Base-by-base conservation (phyloP, 2,113 vertebrate genomes). In the Upupa epops region DNA sequence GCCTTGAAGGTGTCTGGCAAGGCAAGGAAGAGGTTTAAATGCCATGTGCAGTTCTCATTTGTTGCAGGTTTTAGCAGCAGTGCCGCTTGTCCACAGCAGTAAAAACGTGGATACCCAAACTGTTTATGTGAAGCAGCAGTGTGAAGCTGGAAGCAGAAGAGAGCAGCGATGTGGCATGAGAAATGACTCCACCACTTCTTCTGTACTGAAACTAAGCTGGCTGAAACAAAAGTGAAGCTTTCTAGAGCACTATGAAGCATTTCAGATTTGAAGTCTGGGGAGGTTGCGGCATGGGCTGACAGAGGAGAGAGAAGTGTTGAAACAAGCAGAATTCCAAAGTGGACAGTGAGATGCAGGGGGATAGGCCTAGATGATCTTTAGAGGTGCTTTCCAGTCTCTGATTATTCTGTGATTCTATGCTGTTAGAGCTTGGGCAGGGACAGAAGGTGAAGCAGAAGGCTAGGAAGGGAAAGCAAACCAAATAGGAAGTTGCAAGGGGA, bases 1-100 rank as follows among this genome's bases (percentile, higher is more conserved):
- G 64, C 59, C 88, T 70, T 83, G 72, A 59, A 55, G 60, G 32
- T 52, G 95, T 52, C 85, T 91, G 88, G 37, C 88, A 82, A 74
- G 42, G 14, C 21, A 73, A 29, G 32, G 60, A 70, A 74, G 36
- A 21, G 5, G 9, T 72, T 72, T 60, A 52, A 65, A 37, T 82
- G 54, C 46, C 46, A 31, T 4, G 7, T 74, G n/a, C 9, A 32
- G 13, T 31, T 81, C 60, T 64, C 21, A 13, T 56, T 40, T 75
- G 13, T 26, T 54, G 52, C 55, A 80, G 20, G 11, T 54, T 90
- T 79, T 42, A 83, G 34, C 54, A 82, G 63, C 32, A 55, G 2
- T 48, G 59, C 55, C 83, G 40, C 51, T 92, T 61, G 13, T 37
- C 31, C 36, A 59, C 42, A n/a, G 24, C 49, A 66, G 56, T n/a